phyloP scores from a whole-genome alignment of 2,888 invertebrate species.

The Quadroppia sp. region DNA sequence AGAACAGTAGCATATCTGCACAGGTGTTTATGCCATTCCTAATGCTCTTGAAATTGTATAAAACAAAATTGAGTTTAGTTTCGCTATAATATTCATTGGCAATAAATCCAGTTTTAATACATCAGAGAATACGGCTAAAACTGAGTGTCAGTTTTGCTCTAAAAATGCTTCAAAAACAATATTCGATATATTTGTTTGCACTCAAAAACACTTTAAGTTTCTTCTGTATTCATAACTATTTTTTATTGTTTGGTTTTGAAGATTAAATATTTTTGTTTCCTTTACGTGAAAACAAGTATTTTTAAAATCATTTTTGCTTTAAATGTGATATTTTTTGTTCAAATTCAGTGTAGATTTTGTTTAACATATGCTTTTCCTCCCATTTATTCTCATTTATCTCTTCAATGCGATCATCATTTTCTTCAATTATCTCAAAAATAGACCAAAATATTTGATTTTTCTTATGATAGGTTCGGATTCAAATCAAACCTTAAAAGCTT shows the following conservation, averaged over 20 bases:
- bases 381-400: constrained; percentile 15
- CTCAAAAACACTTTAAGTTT: too few species aligned
- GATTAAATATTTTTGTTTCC: too few species aligned
- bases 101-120: constrained; percentile 6
- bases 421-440: not conserved
- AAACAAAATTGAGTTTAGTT: constrained; percentile 4
- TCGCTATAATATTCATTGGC: not conserved
- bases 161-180: too few species aligned
- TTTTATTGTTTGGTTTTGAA: too few species aligned
- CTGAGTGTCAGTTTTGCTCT: too few species aligned
- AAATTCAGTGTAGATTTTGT: not conserved
- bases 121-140: too few species aligned
- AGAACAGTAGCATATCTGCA: not conserved
- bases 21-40: constrained; percentile 18
- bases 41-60: not conserved
- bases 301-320: too few species aligned
- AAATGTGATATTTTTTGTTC: not conserved
- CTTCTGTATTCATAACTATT: too few species aligned
- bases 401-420: constrained; percentile 9
- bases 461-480: not conserved
- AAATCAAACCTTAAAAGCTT: not conserved
- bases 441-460: not conserved
- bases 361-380: constrained; percentile 5
- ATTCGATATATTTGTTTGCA: too few species aligned
- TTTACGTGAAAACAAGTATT: too few species aligned